Conservation (phyloP, 2,888 invertebrate species). For the Chromoteleia sp. region DNA sequence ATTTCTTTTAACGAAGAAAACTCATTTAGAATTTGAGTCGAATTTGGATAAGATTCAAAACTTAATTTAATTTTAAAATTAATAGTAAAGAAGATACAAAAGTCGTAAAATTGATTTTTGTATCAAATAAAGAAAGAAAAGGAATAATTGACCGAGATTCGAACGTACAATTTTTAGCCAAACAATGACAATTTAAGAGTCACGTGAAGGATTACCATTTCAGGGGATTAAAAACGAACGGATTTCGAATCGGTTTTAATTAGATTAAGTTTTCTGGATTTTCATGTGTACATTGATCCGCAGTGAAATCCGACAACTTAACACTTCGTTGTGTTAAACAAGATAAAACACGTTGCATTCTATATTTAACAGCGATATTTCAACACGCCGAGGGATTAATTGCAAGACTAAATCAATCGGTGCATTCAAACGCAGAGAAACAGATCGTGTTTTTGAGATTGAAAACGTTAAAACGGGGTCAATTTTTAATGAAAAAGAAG, state of each 20-base stretch:
- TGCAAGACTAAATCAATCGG: conserved; percentile 33
- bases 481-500: conserved; percentile 1
- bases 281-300: background rate
- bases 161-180: too few species aligned
- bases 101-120: too few species aligned
- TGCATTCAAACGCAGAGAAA: conserved; percentile 6
- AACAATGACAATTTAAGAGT: too few species aligned
- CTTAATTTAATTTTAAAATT: too few species aligned
- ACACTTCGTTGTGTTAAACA: conserved; percentile 53
- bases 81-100: too few species aligned
- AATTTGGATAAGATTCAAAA: too few species aligned
- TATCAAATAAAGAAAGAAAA: too few species aligned
- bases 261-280: background rate
- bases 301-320: conserved; percentile 30
- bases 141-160: too few species aligned
- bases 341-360: conserved; percentile 47
- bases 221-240: background rate
- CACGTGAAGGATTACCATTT: background rate
- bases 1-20: too few species aligned
- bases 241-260: background rate
- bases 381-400: conserved; percentile 24
- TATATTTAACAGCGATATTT: conserved; percentile 43
- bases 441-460: conserved; percentile 13
- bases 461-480: conserved; percentile 9
- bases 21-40: too few species aligned